These are phyloP conservation scores for Rhinichthys osculus DNA, from an alignment of 2,797 vertebrate genomes.

Conservation along the genomic window DNA sequence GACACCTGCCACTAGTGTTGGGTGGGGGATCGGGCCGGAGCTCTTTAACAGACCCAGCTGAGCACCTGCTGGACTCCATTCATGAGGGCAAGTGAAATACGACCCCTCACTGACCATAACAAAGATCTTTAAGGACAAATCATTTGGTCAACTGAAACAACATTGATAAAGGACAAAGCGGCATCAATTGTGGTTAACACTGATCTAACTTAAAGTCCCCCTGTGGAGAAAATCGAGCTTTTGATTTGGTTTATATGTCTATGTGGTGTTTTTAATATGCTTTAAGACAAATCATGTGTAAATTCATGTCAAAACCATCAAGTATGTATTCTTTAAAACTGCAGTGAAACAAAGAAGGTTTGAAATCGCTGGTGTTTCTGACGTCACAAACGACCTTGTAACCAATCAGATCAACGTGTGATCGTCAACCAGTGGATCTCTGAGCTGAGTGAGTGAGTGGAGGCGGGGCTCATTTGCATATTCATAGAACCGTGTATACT, in stretches of 20 bases:
- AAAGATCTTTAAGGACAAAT: constrained; percentile 3
- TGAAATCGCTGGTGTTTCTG: too few species aligned
- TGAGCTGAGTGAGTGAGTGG: too few species aligned
- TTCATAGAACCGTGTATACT: too few species aligned
- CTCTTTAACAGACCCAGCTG: constrained; percentile 39
- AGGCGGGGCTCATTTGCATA: too few species aligned
- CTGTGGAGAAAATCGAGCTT: neutral
- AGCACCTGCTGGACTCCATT: constrained; percentile 51
- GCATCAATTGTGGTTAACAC: constrained; percentile 6
- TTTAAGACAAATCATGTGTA: neutral
- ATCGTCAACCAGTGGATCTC: too few species aligned
- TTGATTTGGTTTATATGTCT: neutral
- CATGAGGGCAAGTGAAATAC: constrained; percentile 48
- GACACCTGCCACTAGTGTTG: constrained; percentile 54
- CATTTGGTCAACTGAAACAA: neutral
- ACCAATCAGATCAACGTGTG: too few species aligned
- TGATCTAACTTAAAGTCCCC: neutral
- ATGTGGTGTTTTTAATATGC: neutral
- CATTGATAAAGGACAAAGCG: constrained; percentile 3
- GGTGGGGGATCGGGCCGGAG: constrained; percentile 32
- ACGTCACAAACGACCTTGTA: too few species aligned
- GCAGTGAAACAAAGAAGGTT: too few species aligned
- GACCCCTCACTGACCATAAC: constrained; percentile 20
- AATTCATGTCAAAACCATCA: too few species aligned
- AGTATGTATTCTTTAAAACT: too few species aligned